phyloP scores from a whole-genome alignment of 2,888 invertebrate species.

The Volucella bombylans region DNA sequence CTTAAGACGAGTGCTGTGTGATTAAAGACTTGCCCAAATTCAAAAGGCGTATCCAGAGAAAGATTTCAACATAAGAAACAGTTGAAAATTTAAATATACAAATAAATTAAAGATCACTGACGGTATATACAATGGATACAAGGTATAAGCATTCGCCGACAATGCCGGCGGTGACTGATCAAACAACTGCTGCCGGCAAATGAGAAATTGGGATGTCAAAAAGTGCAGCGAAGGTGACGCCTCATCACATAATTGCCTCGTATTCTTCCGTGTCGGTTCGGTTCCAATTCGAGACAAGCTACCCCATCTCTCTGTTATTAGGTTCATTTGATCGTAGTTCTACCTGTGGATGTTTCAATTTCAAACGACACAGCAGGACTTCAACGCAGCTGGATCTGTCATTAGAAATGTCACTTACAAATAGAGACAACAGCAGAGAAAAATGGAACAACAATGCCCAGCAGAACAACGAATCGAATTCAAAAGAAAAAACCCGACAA shows the following conservation, averaged over 20 bases:
- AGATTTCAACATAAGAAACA: constrained; percentile 33
- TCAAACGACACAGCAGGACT: constrained; percentile 62
- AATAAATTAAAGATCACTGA: constrained; percentile 61
- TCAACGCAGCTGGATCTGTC: constrained; percentile 81
- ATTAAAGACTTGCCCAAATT: constrained; percentile 46
- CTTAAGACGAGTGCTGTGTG: constrained; percentile 64
- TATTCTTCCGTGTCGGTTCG: constrained; percentile 35
- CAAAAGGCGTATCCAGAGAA: constrained; percentile 55
- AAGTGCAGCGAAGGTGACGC: constrained; percentile 71
- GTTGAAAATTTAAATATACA: constrained; percentile 60
- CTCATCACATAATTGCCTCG: constrained; percentile 60
- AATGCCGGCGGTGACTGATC: constrained; percentile 43
- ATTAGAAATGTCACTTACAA: constrained; percentile 78
- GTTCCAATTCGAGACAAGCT: constrained; percentile 4
- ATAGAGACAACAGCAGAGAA: constrained; percentile 59
- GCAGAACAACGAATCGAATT: constrained; percentile 16
- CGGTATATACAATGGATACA: constrained; percentile 6
- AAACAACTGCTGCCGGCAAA: constrained; percentile 67
- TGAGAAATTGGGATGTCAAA: constrained; percentile 72
- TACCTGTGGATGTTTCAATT: constrained; percentile 56
- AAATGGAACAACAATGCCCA: constrained; percentile 47
- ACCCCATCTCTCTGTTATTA: constrained; percentile 32
- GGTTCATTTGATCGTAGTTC: constrained; percentile 20
- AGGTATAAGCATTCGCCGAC: constrained; percentile 15
- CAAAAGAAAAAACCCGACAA: constrained; percentile 53